Evolutionary conservation across 1,140 invertebrate species (phyloP).

Genomic region (Yoshiicerus persimilis): DNA sequence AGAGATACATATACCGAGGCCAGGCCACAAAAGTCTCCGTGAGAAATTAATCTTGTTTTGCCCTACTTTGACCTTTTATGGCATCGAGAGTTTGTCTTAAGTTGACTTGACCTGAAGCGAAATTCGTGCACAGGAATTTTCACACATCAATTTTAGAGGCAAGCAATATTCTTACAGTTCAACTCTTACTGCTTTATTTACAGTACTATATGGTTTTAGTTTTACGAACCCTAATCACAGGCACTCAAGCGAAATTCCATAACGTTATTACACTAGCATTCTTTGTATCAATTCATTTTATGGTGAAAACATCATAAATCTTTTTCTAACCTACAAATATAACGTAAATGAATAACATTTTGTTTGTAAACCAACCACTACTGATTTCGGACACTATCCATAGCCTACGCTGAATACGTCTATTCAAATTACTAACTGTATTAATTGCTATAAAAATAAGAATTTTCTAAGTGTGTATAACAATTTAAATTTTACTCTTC

Average conservation of each 20-base stretch:
- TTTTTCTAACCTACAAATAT: neutral
- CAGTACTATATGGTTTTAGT: neutral
- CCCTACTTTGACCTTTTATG: slow-evolving; percentile 46
- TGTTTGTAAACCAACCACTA: too few relatives aligned
- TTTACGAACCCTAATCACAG: neutral
- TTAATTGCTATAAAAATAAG: too few relatives aligned
- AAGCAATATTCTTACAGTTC: neutral
- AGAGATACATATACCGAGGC: neutral
- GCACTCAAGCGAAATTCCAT: neutral
- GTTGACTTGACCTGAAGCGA: slow-evolving; percentile 13
- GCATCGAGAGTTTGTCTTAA: slow-evolving; percentile 4
- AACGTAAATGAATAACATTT: neutral
- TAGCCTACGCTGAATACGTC: too few relatives aligned
- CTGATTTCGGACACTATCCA: too few relatives aligned
- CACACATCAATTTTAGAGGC: neutral
- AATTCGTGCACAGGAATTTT: slow-evolving; percentile 21
- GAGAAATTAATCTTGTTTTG: slow-evolving; percentile 45
- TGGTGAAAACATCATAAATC: neutral
- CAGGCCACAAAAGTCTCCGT: slow-evolving; percentile 28
- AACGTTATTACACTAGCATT: neutral
- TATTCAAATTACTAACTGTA: too few relatives aligned
- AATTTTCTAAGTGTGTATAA: too few relatives aligned
- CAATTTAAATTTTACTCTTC: too few relatives aligned
- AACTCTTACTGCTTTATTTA: neutral
- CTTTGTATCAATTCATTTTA: neutral